These are phyloP conservation scores for Pelobates cultripes DNA, from an alignment of 2,797 vertebrate species.

Conservation along the genomic window DNA sequence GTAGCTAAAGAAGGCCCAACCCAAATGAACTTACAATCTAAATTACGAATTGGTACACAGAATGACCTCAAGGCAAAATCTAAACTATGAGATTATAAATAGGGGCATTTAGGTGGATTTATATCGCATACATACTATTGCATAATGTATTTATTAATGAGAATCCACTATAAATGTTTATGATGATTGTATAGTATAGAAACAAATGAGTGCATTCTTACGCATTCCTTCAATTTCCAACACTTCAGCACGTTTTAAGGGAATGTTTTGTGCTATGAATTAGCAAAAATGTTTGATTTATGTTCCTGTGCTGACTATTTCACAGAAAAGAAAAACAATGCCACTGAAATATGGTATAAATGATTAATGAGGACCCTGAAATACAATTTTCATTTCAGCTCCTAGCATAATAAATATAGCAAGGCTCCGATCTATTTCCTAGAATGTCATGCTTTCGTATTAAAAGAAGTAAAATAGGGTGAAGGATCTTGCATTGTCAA, in stretches of 20 bases:
- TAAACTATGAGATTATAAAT: no score
- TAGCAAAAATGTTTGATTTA: neutral
- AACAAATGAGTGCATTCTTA: neutral
- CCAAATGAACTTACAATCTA: no score
- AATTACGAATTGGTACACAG: no score
- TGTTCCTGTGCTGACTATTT: neutral
- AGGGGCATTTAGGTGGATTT: no score
- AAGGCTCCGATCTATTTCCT: neutral
- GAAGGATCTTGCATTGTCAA: neutral
- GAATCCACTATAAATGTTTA: no score
- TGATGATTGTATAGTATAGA: no score
- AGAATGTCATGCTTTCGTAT: neutral
- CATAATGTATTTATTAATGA: no score
- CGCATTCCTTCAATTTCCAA: neutral
- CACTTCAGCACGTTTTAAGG: neutral
- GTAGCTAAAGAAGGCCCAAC: no score
- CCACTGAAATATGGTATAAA: neutral
- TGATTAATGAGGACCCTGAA: slow-evolving; percentile 1
- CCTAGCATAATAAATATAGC: neutral
- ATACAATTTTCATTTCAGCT: neutral
- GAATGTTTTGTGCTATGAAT: neutral
- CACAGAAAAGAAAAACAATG: neutral
- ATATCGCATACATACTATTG: no score
- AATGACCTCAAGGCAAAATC: no score
- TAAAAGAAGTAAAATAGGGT: neutral